A percentile compares a stretch with the other conserved stretches of the same genome.
phyloP scores from a whole-genome alignment of 64 coral and sea anemone genomes.

The Trachythela sp. region DNA sequence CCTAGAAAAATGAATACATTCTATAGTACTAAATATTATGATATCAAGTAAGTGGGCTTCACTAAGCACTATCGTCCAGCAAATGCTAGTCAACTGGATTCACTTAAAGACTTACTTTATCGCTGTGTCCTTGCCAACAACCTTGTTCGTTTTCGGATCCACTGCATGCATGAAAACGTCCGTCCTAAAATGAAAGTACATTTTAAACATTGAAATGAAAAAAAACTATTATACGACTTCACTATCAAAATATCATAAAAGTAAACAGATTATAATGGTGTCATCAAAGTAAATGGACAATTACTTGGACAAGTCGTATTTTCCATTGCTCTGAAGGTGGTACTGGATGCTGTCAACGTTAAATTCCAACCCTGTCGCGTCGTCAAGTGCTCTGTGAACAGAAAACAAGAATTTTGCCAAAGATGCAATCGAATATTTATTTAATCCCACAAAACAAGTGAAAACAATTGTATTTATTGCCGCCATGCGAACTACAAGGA shows the following conservation, averaged over 20 bases:
- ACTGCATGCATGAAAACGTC: conserved; percentile 77
- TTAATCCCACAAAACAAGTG: too few relatives aligned
- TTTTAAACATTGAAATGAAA: not conserved
- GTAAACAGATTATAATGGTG: not conserved
- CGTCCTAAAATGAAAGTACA: conserved; percentile 28
- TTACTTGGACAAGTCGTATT: conserved; percentile 75
- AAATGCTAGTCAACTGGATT: too few relatives aligned
- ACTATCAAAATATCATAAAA: too few relatives aligned
- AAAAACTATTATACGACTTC: not conserved
- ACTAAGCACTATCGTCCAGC: too few relatives aligned
- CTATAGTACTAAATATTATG: too few relatives aligned
- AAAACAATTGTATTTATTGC: too few relatives aligned
- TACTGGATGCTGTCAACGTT: conserved; percentile 90
- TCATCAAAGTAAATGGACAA: not conserved
- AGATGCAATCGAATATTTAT: too few relatives aligned
- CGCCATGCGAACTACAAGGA: too few relatives aligned
- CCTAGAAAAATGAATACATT: not conserved
- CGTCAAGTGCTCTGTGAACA: conserved; percentile 58
- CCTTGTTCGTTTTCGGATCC: conserved; percentile 81
- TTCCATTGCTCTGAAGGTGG: conserved; percentile 57
- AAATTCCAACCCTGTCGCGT: conserved; percentile 78
- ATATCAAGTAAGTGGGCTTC: too few relatives aligned
- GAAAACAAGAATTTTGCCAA: not conserved
- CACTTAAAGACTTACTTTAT: conserved; percentile 54
- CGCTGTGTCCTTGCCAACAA: conserved; percentile 65